Evolutionary conservation across 2,888 invertebrate genomes (phyloP).

Genomic region (Polyommatus icarus): DNA sequence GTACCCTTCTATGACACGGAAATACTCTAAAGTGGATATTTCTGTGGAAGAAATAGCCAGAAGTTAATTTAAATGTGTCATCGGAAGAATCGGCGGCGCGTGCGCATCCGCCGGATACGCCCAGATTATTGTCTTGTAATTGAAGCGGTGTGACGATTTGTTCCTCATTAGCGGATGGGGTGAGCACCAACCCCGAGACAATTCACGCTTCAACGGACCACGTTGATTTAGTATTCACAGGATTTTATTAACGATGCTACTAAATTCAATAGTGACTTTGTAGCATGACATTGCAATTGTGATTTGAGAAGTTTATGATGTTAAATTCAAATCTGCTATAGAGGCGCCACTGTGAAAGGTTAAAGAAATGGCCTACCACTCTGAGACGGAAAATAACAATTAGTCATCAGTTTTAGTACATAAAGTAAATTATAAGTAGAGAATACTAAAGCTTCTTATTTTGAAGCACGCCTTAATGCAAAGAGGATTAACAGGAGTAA

Average conservation of each 20-base stretch:
- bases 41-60: conserved; percentile 42
- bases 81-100: conserved; percentile 63
- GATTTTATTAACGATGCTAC: neutral
- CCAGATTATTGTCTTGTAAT: conserved; percentile 71
- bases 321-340: no score
- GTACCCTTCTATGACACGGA: conserved; percentile 38
- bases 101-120: conserved; percentile 75
- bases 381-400: no score
- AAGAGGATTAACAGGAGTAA: neutral
- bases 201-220: neutral
- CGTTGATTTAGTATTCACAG: neutral
- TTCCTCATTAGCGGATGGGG: conserved; percentile 52
- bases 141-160: conserved; percentile 73
- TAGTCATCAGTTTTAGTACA: no score
- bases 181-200: conserved; percentile 33
- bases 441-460: neutral
- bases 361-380: no score
- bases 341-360: no score
- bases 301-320: no score
- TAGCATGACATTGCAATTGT: neutral
- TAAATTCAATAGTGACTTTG: neutral
- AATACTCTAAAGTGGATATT: conserved; percentile 33
- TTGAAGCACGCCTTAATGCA: neutral
- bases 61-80: conserved; percentile 67
- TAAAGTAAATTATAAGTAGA: no score